Evolutionary conservation across 2,797 vertebrate genomes (phyloP).

Genomic region (Smutsia gigantea): DNA sequence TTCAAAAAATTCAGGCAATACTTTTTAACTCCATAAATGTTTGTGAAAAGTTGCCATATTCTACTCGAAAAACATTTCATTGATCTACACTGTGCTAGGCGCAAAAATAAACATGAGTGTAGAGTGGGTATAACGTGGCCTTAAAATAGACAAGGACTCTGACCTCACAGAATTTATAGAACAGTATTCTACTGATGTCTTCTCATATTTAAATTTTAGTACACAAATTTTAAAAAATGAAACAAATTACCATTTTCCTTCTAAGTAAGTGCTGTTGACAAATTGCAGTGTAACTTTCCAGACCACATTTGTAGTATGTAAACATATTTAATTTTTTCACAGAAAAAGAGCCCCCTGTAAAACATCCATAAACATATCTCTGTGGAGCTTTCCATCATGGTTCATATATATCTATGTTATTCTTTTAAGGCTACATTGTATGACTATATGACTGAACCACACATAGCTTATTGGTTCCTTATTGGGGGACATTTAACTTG

Average conservation of each 20-base stretch:
- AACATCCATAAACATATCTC: background rate
- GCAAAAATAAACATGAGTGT: background rate
- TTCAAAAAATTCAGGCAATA: conserved; percentile 3
- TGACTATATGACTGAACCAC: background rate
- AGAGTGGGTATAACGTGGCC: background rate
- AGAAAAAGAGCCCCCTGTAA: background rate
- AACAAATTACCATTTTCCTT: background rate
- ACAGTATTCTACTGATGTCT: background rate
- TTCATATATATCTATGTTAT: background rate
- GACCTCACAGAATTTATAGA: background rate
- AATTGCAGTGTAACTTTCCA: background rate
- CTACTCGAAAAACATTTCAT: conserved; percentile 20
- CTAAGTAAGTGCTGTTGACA: background rate
- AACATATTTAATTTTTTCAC: conserved; percentile 12
- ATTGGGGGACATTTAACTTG: background rate
- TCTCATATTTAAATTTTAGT: conserved; percentile 24
- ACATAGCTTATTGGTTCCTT: background rate
- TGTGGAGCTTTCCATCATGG: background rate
- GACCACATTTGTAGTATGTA: background rate
- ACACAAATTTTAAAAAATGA: conserved; percentile 7
- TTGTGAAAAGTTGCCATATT: background rate
- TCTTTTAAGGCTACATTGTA: background rate
- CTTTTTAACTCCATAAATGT: background rate
- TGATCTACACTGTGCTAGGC: background rate
- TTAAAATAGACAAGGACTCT: conserved; percentile 23